phyloP scores from a whole-genome alignment of 2,113 vertebrate genomes.

The Acanthisitta chloris region DNA sequence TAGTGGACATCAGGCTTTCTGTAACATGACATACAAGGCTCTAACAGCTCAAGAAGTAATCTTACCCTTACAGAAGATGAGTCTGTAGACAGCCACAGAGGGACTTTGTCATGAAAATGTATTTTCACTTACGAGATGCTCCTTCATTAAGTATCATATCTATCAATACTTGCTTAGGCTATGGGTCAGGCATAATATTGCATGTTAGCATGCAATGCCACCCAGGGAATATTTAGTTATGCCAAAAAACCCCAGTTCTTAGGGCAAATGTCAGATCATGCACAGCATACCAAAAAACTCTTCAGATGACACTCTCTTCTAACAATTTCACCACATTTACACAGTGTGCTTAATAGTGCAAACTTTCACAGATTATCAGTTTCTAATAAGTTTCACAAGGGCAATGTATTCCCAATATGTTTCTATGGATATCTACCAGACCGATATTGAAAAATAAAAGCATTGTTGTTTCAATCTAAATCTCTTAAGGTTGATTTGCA shows the following conservation, averaged over 20 bases:
- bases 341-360: not conserved
- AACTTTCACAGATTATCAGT: not conserved
- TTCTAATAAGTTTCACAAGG: conserved; percentile 3
- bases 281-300: not conserved
- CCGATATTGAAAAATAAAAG: not conserved
- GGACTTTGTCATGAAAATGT: not conserved
- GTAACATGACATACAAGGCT: not conserved
- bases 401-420: not conserved
- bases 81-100: not conserved
- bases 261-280: not conserved
- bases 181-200: not conserved
- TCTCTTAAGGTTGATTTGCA: not conserved
- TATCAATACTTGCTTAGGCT: not conserved
- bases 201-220: not conserved
- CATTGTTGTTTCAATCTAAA: not conserved
- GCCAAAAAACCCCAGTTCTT: not conserved
- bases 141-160: not conserved
- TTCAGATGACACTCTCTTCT: not conserved
- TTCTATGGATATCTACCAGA: not conserved
- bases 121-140: not conserved
- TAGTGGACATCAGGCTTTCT: not conserved
- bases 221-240: not conserved
- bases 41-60: not conserved
- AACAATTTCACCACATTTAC: not conserved
- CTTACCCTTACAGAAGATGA: not conserved